Percentiles rank a stretch among this genome's conserved stretches.
Evolutionary conservation across 2,113 vertebrate genomes (phyloP).

Genomic region (Spea bombifrons): DNA sequence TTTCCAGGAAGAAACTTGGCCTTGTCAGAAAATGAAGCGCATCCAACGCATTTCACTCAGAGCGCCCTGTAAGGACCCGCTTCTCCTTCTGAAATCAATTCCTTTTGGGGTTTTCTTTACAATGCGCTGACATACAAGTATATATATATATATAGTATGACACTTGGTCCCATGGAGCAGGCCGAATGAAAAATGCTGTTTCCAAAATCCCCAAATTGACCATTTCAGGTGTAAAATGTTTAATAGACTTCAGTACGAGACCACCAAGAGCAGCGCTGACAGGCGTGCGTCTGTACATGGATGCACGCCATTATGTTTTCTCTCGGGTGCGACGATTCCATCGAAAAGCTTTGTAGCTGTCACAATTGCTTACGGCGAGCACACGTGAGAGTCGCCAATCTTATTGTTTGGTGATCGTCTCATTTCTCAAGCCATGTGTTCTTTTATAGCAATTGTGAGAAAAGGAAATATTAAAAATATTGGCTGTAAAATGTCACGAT

Average conservation of each 20-base stretch:
- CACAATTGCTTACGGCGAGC: neutral
- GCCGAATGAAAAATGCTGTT: neutral
- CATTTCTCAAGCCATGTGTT: neutral
- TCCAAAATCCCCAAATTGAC: neutral
- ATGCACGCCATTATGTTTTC: constrained; percentile 1
- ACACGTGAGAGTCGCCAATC: neutral
- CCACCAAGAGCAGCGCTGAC: neutral
- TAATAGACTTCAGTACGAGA: neutral
- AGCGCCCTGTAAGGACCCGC: no score
- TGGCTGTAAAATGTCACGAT: no score
- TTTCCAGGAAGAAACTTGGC: no score
- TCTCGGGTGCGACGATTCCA: neutral
- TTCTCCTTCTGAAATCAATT: no score
- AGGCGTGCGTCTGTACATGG: neutral
- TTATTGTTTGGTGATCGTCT: neutral
- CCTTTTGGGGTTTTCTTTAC: no score
- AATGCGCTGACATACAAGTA: no score
- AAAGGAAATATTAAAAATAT: no score
- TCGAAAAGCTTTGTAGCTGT: neutral
- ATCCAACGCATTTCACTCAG: no score
- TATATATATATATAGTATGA: no score
- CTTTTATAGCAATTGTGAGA: neutral
- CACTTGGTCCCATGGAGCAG: neutral
- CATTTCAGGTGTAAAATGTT: constrained; percentile 2
- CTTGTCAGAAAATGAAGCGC: no score